Evolutionary conservation across 2,113 vertebrate genomes (phyloP).

Genomic region (Spilogale gracilis): DNA sequence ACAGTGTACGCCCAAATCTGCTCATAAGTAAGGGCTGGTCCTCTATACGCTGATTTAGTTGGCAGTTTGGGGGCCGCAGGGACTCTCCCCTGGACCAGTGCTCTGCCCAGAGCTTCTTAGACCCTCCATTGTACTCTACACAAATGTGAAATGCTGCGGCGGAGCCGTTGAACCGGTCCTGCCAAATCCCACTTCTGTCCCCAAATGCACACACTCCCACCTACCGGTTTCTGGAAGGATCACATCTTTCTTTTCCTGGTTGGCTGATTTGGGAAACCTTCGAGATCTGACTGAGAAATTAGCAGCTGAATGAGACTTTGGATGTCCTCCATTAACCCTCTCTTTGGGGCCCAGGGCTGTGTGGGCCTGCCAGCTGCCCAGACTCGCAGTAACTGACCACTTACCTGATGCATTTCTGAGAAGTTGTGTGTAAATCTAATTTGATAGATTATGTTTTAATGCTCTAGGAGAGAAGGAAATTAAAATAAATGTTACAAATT

Average conservation of each 20-base stretch:
- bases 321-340: not conserved
- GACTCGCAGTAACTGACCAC: not conserved
- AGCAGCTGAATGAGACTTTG: not conserved
- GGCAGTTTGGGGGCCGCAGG: not conserved
- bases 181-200: not conserved
- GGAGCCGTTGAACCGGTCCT: not conserved
- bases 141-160: not conserved
- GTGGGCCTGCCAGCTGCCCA: not conserved
- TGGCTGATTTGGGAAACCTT: not conserved
- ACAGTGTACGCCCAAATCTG: not conserved
- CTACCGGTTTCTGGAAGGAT: conserved; percentile 59
- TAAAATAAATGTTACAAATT: conserved; percentile 32
- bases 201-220: not conserved
- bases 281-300: not conserved
- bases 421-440: conserved; percentile 31
- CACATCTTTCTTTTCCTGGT: conserved; percentile 14
- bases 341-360: not conserved
- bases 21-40: not conserved
- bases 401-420: conserved; percentile 7
- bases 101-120: not conserved
- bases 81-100: not conserved
- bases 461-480: conserved; percentile 44
- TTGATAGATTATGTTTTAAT: conserved; percentile 42
- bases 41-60: not conserved
- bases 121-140: not conserved